Evolutionary conservation across 1,140 invertebrate genomes (phyloP), one percentile per base, ranked within the genome.

Genomic region (Conus betulinus): DNA sequence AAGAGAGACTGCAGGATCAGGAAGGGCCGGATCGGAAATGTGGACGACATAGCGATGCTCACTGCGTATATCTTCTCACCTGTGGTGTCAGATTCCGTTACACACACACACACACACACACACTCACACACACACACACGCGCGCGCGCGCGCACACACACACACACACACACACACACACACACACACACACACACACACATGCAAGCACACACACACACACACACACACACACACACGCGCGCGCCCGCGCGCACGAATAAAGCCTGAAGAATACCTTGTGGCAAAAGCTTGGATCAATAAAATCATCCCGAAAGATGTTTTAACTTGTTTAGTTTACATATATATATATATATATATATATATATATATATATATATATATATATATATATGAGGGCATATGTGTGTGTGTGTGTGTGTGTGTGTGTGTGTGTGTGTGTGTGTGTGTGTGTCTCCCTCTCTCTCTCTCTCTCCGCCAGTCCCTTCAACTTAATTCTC

Each of bases 161-260:
- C 76, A 78, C 76, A 78, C 76, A 78, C 76, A 78, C n/a, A 78
- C 25, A 78, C 76, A 78, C 76, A 78, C 76, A 78, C 76, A 78
- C 76, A 78, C 76, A 78, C 25, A 51, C 0, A 78, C 13, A 7
- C 71, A 74, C 3, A 74, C 71, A 74, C 6, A 74, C 13, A 74
- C 71, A 74, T 6, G 23, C 71, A 74, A 7, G 23, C 71, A 74
- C 71, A 74, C 71, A 74, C 6, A 2, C 6, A 76, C 74, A 5
- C 74, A 76, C 57, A 60, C 8, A 60, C 8, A 60, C 8, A 60
- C 8, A 60, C 39, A 39, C 39, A 39, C 39, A 39, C 39, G 3
- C 39, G 3, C 39, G 3, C 39, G 3, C 39, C 0, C 39, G 3
- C 39, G 3, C 39, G 39, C 39, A 39, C 0, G 39, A 39, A 39